These are phyloP conservation scores for Drosophila rhopaloa DNA, from an alignment of 1,140 invertebrate species.

Conservation along the genomic window DNA sequence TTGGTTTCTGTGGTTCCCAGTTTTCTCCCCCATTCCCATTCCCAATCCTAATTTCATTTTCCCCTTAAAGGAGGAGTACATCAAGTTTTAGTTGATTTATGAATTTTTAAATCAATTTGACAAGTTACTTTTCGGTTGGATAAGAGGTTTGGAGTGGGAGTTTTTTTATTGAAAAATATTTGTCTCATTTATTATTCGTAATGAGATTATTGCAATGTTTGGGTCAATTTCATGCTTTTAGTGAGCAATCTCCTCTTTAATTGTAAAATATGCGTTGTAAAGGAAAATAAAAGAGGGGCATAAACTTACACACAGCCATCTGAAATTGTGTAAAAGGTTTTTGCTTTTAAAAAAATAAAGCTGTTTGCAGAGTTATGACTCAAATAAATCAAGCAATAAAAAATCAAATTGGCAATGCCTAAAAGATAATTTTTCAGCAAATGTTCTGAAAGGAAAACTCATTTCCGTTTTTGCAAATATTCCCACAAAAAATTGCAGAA, in stretches of 20 bases:
- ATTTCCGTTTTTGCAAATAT: conserved; percentile 4
- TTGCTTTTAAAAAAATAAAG: too few relatives aligned
- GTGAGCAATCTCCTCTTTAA: background rate
- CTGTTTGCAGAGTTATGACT: background rate
- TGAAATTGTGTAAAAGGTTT: too few relatives aligned
- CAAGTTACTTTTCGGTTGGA: conserved; percentile 50
- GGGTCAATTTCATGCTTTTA: conserved; percentile 33
- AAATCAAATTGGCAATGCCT: background rate
- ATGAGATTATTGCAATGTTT: conserved; percentile 24
- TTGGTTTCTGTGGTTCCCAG: conserved; percentile 53
- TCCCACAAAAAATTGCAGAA: conserved; percentile 5
- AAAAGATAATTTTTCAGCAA: background rate
- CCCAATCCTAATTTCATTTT: conserved; percentile 70
- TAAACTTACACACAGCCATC: background rate
- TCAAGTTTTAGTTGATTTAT: conserved; percentile 70
- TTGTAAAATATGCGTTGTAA: background rate
- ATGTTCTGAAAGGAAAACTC: background rate
- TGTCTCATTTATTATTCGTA: conserved; percentile 25
- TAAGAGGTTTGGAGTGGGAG: background rate
- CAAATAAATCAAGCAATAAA: background rate
- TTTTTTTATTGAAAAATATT: conserved; percentile 26
- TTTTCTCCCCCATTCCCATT: conserved; percentile 13
- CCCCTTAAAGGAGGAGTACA: conserved; percentile 13
- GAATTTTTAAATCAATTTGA: conserved; percentile 82
- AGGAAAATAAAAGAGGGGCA: background rate